phyloP scores from a whole-genome alignment of 37 sponge, comb jelly and placozoan genomes.

The Oscarella lobularis region DNA sequence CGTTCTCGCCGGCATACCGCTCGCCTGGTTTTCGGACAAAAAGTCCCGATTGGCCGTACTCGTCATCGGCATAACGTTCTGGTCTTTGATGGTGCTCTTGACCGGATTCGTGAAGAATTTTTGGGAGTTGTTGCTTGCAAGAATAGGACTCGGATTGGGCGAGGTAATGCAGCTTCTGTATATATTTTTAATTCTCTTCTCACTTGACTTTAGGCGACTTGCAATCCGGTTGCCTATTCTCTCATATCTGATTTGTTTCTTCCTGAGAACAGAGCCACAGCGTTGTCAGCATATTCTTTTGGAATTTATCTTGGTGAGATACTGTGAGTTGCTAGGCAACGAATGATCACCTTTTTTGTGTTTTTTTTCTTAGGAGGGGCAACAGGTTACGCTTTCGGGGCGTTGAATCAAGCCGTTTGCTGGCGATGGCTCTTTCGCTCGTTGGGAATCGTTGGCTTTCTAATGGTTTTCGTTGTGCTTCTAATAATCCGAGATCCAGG shows the following conservation, averaged over 20 bases:
- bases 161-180: slow-evolving; percentile 31
- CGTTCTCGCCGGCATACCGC: slow-evolving; percentile 66
- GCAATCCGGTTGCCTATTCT: slow-evolving; percentile 85
- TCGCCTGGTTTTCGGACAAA: slow-evolving; percentile 59
- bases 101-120: slow-evolving; percentile 48
- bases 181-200: not conserved
- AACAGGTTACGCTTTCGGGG: slow-evolving; percentile 49
- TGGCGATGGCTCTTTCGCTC: slow-evolving; percentile 78
- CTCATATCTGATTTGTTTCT: slow-evolving; percentile 71
- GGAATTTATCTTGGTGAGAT: slow-evolving; percentile 66
- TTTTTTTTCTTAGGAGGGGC: slow-evolving; percentile 39
- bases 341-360: not conserved
- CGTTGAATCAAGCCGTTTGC: slow-evolving; percentile 24
- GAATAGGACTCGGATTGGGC: slow-evolving; percentile 71
- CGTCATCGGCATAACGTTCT: slow-evolving; percentile 43
- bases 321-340: not conserved
- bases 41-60: slow-evolving; percentile 49
- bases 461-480: slow-evolving; percentile 26
- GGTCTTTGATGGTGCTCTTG: slow-evolving; percentile 52
- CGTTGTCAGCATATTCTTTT: slow-evolving; percentile 59
- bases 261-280: slow-evolving; percentile 38
- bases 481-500: slow-evolving; percentile 58
- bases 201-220: slow-evolving; percentile 45
- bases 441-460: slow-evolving; percentile 54
- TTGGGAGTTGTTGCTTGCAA: slow-evolving; percentile 59